Conservation (phyloP, 2,113 vertebrate species). For the Cololabis saira region DNA sequence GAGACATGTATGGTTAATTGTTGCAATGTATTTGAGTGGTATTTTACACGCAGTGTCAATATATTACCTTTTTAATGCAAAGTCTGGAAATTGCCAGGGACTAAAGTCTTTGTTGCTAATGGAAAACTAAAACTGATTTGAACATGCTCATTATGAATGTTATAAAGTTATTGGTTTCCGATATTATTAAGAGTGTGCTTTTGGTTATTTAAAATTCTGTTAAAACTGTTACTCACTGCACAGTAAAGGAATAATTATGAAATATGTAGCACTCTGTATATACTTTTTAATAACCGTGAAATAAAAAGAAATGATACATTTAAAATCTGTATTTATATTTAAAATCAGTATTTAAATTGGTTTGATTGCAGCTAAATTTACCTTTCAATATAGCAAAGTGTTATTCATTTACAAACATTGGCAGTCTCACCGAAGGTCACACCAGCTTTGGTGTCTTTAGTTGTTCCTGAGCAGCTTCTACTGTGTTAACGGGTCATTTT, state of each 20-base stretch:
- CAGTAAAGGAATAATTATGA: conserved; percentile 37
- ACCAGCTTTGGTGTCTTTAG: too few relatives aligned
- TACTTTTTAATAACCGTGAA: conserved; percentile 40
- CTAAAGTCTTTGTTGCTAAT: conserved; percentile 6
- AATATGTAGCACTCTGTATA: conserved; percentile 23
- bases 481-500: not conserved
- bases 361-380: too few relatives aligned
- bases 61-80: conserved; percentile 21
- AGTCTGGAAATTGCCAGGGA: conserved; percentile 19
- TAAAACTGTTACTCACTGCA: conserved; percentile 35
- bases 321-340: too few relatives aligned
- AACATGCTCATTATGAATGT: not conserved
- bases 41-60: conserved; percentile 17
- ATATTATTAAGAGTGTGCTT: conserved; percentile 16
- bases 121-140: conserved; percentile 2
- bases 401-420: too few relatives aligned
- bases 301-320: conserved; percentile 22
- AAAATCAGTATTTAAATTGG: too few relatives aligned
- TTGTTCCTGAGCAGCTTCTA: not conserved
- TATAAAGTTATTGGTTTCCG: conserved; percentile 9
- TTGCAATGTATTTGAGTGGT: conserved; percentile 21
- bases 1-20: conserved; percentile 13
- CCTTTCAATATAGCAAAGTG: too few relatives aligned
- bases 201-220: conserved; percentile 28
- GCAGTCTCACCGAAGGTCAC: too few relatives aligned